Evolutionary conservation across 2,113 vertebrate species (phyloP), one percentile per base, ranked within the genome.

Genomic region (Istiophorus platypterus): DNA sequence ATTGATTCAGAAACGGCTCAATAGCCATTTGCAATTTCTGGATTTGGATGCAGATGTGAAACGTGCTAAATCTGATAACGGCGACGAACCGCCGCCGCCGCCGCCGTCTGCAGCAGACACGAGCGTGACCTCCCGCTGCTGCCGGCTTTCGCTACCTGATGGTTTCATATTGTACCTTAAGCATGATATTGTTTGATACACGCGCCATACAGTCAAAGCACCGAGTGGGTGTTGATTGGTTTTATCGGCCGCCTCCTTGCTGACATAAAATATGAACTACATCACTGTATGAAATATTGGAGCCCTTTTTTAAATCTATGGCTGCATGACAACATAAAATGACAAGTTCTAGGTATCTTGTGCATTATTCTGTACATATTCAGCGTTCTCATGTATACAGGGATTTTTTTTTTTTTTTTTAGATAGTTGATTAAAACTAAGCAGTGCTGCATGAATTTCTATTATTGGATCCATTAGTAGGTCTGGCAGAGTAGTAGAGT

Each of bases 11-110:
- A 65, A 78, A 80, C 57, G 37, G 91, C 90, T 93, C 91, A 42
- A 93, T 91, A 84, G 81, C 78, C 90, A 89, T 93, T 92, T 92
- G 85, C 91, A 92, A 91, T 87, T 88, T 89, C 45, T 85, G 78
- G 83, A 91, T 91, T 86, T 85, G 84, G 81, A 92, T 92, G 91
- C 87, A 89, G 85, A 88, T 88, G 49, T 85, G 87, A 86, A 78
- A 83, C 67, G 67, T 79, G 83, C 39, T 71, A 59, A 82, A 85
- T 85, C 76, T 79, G 84, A 79, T 85, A 80, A 80, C 68, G 3
- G 77, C 34, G 41, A 63, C 81, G 51, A 73, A 68, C 4, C 1
- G 64, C 74, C 17, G 67, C 4, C 1, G 64, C 74, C 17, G 67
- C 61, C 29, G 51, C 72, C 70, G 72, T 52, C 63, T 51, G 79